These are phyloP conservation scores for Halocynthia roretzi DNA, from an alignment of 23 tunicate species.

Conservation along the genomic window DNA sequence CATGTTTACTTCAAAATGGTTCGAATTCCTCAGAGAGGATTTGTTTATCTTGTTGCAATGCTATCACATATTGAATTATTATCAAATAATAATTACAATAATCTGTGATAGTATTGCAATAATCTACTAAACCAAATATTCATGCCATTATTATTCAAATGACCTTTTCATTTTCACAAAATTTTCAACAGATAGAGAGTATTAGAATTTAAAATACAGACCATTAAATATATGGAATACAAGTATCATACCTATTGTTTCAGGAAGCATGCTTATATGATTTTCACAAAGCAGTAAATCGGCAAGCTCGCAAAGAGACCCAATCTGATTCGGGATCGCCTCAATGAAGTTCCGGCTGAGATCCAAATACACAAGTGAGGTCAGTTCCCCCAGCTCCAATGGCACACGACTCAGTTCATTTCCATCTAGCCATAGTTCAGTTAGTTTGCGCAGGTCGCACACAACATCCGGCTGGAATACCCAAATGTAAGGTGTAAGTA, in stretches of 20 bases:
- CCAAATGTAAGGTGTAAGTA: not conserved
- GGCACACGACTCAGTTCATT: slow-evolving; percentile 79
- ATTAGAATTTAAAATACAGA: too few relatives aligned
- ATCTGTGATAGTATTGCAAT: too few relatives aligned
- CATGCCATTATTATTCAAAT: too few relatives aligned
- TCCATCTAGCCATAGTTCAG: slow-evolving; percentile 87
- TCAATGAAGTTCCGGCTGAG: slow-evolving; percentile 70
- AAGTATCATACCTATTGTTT: slow-evolving; percentile 65
- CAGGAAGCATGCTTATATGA: slow-evolving; percentile 51
- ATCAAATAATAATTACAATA: too few relatives aligned
- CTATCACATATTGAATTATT: too few relatives aligned
- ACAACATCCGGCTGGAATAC: slow-evolving; percentile 74
- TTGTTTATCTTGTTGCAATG: too few relatives aligned
- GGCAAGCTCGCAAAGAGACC: slow-evolving; percentile 37
- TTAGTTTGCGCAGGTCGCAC: slow-evolving; percentile 39
- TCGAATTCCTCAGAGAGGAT: too few relatives aligned
- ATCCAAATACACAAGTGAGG: slow-evolving; percentile 70
- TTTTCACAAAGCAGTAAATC: slow-evolving; percentile 71
- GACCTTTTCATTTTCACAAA: too few relatives aligned
- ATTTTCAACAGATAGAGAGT: too few relatives aligned
- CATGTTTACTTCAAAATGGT: too few relatives aligned
- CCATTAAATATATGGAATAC: not conserved
- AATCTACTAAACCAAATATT: too few relatives aligned
- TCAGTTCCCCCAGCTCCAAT: slow-evolving; percentile 45
- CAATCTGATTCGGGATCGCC: slow-evolving; percentile 67